These are phyloP conservation scores for Cataglyphis altisquamis DNA, from an alignment of 2,888 invertebrate genomes.

Conservation along the genomic window DNA sequence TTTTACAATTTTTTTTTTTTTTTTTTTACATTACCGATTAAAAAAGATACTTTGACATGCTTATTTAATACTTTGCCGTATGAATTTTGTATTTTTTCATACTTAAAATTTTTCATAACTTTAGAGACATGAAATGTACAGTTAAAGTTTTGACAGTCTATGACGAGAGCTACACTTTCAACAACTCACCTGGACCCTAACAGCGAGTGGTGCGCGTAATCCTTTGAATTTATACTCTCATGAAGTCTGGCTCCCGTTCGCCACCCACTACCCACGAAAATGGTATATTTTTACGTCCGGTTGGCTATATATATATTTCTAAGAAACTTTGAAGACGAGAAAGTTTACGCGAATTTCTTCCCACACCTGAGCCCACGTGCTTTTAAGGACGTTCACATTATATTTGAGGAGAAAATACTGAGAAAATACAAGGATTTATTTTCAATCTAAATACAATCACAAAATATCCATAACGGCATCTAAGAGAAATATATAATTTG, in stretches of 20 bases:
- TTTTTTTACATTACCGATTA: background rate
- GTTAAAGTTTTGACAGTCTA: conserved; percentile 19
- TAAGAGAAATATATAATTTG: background rate
- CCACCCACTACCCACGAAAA: background rate
- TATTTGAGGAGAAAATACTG: background rate
- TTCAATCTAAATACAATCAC: background rate
- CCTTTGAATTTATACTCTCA: conserved; percentile 36
- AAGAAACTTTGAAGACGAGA: conserved; percentile 21
- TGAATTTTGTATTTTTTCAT: background rate
- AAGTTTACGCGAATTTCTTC: conserved; percentile 31
- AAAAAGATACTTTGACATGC: background rate
- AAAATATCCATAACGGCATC: background rate
- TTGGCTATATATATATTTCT: background rate
- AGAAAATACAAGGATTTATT: background rate
- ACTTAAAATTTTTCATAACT: conserved; percentile 15
- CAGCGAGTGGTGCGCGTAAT: background rate
- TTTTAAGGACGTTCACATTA: conserved; percentile 11
- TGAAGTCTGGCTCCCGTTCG: conserved; percentile 14
- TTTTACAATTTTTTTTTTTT: background rate
- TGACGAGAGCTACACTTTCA: background rate
- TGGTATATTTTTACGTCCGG: conserved; percentile 39
- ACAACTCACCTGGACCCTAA: background rate
- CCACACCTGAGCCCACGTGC: conserved; percentile 24
- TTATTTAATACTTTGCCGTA: background rate
- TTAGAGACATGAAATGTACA: background rate